Conservation (phyloP, 1,140 invertebrate species). For the Rhagoletis pomonella region DNA sequence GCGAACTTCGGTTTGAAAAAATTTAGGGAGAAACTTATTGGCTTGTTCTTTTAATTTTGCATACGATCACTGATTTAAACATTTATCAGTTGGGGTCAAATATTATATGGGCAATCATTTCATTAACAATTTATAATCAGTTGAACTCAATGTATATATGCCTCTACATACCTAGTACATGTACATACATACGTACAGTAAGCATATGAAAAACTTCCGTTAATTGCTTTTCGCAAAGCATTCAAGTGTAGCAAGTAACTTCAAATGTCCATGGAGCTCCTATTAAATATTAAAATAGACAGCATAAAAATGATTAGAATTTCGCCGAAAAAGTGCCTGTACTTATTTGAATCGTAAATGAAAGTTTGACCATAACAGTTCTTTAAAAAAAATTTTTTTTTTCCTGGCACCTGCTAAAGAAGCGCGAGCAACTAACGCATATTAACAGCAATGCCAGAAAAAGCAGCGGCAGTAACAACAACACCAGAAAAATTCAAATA, state of each 20-base stretch:
- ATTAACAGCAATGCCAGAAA: neutral
- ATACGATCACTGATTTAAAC: too few species aligned
- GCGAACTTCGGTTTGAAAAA: too few species aligned
- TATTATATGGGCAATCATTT: too few species aligned
- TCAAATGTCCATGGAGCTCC: neutral
- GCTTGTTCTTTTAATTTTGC: too few species aligned
- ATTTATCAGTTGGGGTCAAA: too few species aligned
- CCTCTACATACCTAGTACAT: too few species aligned
- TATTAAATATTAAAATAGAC: neutral
- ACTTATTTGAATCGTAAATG: neutral
- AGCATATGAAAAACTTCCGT: neutral
- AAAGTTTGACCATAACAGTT: conserved; percentile 25
- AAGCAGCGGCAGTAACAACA: neutral
- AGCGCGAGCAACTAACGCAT: neutral
- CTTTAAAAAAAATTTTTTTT: neutral
- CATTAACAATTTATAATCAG: too few species aligned
- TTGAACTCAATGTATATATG: neutral
- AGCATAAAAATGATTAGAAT: neutral
- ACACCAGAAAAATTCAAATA: neutral
- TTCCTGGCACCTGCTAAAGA: neutral
- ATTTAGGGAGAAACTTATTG: too few species aligned
- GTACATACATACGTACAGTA: neutral
- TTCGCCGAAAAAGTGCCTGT: neutral
- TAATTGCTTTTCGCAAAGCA: neutral
- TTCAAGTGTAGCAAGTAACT: neutral